Evolutionary conservation across 1,140 invertebrate species (phyloP), one percentile per base, ranked within the genome.

Genomic region (Magallana gigas): DNA sequence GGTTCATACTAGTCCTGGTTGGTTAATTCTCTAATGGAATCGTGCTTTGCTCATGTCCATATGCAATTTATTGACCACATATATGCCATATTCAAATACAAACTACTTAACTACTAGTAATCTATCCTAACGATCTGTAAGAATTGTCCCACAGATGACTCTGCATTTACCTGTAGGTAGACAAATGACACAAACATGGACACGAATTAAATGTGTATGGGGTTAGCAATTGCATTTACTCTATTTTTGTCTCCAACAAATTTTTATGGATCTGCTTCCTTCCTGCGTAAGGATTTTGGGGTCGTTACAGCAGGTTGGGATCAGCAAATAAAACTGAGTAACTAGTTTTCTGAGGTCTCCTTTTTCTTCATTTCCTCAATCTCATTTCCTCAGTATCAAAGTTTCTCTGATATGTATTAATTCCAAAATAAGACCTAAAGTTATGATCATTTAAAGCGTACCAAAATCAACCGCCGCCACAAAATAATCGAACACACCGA

Each of bases 381-480:
- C 23, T 23, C 18, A 60, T 64, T n/a, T 18, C 68, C 2, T 87
- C 0, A 48, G 29, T 29, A 36, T 57, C 12, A 62, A 76, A 48
- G 18, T 9, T n/a, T 8, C 48, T 29, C 23, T 87, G 4, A 76
- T 87, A 36, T 57, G 16, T 36, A 12, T 84, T 1, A 84, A 87
- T 84, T 29, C 60, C 9, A 84, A 48, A 84, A 84, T 87, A 9
- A 83, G 86, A 60, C 60, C 16, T 12, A 87, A 82, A 11, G 84
- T 87, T 23, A 58, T 18, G 68, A 4, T 16, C 86, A 87, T 58
- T 84, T 87, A 36, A 84, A 76, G 48, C 11, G 76, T 23, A 84
- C 57, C 3, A 62, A 18, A 12, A 68, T 56, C 12, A 11, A 29
- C 36, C 18, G 68, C 8, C 23, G 36, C 6, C 68, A 23, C 68